Base-by-base conservation (phyloP, 2,888 invertebrate genomes). In the Ganaspis brasiliensis region DNA sequence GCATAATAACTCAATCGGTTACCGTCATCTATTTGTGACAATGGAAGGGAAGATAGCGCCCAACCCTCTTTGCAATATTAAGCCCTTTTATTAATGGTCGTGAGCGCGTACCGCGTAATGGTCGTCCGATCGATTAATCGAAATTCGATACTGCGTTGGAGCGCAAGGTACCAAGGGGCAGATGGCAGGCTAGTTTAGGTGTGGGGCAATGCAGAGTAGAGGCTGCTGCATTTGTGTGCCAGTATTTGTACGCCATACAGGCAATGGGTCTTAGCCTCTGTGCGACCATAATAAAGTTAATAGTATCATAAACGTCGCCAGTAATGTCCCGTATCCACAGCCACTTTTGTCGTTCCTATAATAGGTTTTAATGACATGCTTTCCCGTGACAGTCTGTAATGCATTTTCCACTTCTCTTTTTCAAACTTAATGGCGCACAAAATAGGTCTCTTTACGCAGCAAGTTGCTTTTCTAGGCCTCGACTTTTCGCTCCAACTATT, bases 51-150 rank as follows among this genome's bases (percentile, higher is more conserved):
- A 78, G 63, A 63, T 76, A 70, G 71, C 61, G 56, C 55, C 52
- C 79, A 74, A 81, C 84, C 85, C 89, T 87, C 87, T 89, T 88
- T 86, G 86, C 88, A 87, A 89, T 90, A 90, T 89, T 88, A 87
- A 89, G 87, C 87, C 84, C 87, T 89, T 89, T 90, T 89, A 89
- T 90, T 89, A 89, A 90, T 90, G 89, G 87, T 82, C 78, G 81
- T 77, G 81, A 77, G 83, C 81, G 82, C 78, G 81, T 75, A 76
- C 78, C 85, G 79, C 82, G 86, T 87, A 87, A 87, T 86, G 85
- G 88, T 81, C 83, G 81, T 56, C 77, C 87, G 85, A 90, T 89
- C 91, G 91, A 91, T 91, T 91, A 90, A 91, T 91, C 89, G 90
- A 90, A 90, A 90, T 90, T 90, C 90, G 89, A 91, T 91, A 89